A percentile compares a stretch with the other conserved stretches of the same genome.
phyloP scores from a whole-genome alignment of 2,797 vertebrate species.

The Spinus pinus region DNA sequence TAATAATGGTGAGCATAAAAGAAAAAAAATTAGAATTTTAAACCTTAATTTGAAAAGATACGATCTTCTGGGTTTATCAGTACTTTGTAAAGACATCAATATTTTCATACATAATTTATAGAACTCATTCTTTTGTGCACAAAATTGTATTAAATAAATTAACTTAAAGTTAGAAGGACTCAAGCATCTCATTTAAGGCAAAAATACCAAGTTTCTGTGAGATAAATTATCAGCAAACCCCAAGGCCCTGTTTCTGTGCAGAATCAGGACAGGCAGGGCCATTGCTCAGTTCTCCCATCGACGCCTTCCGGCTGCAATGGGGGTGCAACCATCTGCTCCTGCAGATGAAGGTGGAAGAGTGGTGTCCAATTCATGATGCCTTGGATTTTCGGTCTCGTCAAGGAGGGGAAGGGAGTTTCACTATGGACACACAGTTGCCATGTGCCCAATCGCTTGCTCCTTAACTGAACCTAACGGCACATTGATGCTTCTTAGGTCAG shows the following conservation, averaged over 20 bases:
- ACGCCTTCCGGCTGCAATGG: not conserved
- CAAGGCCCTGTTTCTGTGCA: not conserved
- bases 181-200: constrained; percentile 92
- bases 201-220: constrained; percentile 82
- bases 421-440: not conserved
- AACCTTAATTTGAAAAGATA: constrained; percentile 71
- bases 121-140: constrained; percentile 85
- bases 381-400: constrained; percentile 6
- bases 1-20: constrained; percentile 27
- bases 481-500: constrained; percentile 36
- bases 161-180: constrained; percentile 88
- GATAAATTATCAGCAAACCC: constrained; percentile 83
- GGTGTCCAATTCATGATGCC: constrained; percentile 41
- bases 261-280: not conserved
- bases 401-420: not conserved
- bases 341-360: not conserved
- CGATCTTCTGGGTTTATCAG: constrained; percentile 82
- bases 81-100: constrained; percentile 84
- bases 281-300: not conserved
- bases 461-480: constrained; percentile 34
- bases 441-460: not conserved
- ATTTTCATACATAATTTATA: constrained; percentile 87
- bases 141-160: constrained; percentile 91
- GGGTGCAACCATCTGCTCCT: not conserved
- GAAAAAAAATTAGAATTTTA: constrained; percentile 35